Evolutionary conservation across 2,797 vertebrate species (phyloP).

Genomic region (Sebastes dallii): DNA sequence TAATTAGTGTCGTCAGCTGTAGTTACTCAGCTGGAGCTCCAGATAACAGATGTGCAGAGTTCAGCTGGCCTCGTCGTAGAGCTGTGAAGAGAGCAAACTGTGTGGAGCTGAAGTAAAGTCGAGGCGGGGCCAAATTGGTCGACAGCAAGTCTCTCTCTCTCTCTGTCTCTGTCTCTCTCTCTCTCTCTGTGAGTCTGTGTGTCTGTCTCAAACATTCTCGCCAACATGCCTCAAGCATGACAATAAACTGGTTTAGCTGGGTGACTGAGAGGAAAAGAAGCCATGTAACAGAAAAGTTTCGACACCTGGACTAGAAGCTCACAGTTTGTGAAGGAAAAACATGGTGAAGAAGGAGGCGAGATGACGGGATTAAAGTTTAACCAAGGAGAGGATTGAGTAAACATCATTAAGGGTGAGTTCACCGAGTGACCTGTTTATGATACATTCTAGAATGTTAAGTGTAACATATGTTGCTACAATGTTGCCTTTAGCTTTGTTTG

Average conservation of each 20-base stretch:
- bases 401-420: slow-evolving; percentile 34
- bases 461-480: neutral
- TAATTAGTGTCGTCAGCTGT: neutral
- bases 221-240: slow-evolving; percentile 70
- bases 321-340: neutral
- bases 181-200: neutral
- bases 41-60: slow-evolving; percentile 1
- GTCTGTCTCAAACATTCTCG: slow-evolving; percentile 25
- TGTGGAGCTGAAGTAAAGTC: neutral
- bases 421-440: rapidly evolving
- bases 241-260: slow-evolving; percentile 74
- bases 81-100: neutral
- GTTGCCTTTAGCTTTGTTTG: no score
- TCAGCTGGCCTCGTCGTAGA: neutral
- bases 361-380: slow-evolving; percentile 40
- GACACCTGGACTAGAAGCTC: slow-evolving; percentile 20
- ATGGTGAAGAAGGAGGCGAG: neutral
- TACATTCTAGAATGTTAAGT: neutral
- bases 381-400: slow-evolving; percentile 1
- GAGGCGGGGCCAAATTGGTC: slow-evolving; percentile 64
- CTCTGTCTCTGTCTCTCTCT: neutral
- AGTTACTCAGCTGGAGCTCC: neutral
- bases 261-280: slow-evolving; percentile 1
- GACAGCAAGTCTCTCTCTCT: neutral
- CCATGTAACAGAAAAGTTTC: slow-evolving; percentile 1